A percentile compares a stretch with the other conserved stretches of the same genome.
These are phyloP conservation scores for Pterois miles DNA, from an alignment of 2,797 vertebrate genomes.

Conservation along the genomic window DNA sequence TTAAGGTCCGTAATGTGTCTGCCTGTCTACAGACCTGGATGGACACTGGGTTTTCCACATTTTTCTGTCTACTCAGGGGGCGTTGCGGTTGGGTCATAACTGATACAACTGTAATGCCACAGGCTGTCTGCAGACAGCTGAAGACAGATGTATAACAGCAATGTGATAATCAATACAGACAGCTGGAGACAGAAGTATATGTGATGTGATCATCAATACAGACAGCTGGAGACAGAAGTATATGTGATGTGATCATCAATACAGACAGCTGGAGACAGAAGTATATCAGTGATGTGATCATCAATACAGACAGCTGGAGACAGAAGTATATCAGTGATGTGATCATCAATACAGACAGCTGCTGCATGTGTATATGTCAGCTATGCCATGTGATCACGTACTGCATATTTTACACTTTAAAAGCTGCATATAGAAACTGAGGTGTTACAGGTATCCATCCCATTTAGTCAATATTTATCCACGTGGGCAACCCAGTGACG, in stretches of 20 bases:
- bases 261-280: too few species aligned
- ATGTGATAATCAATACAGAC: background rate
- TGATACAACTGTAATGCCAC: slow-evolving; percentile 18
- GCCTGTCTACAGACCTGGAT: background rate
- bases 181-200: too few species aligned
- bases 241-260: slow-evolving; percentile 8
- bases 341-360: background rate
- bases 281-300: slow-evolving; percentile 13
- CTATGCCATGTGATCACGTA: background rate
- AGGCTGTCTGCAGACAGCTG: slow-evolving; percentile 51
- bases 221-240: slow-evolving; percentile 5
- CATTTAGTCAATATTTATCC: background rate
- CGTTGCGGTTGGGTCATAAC: background rate
- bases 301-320: background rate
- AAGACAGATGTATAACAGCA: slow-evolving; percentile 19
- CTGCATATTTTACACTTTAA: background rate
- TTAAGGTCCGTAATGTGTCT: slow-evolving; percentile 6
- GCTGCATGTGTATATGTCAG: background rate
- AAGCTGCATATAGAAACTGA: background rate
- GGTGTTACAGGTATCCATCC: background rate
- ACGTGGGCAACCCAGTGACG: background rate
- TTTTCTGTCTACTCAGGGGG: background rate
- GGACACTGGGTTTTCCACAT: slow-evolving; percentile 16
- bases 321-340: slow-evolving; percentile 27
- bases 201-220: too few species aligned